These are phyloP conservation scores for Drosophila histrio DNA, from an alignment of 2,888 invertebrate species.

Conservation along the genomic window DNA sequence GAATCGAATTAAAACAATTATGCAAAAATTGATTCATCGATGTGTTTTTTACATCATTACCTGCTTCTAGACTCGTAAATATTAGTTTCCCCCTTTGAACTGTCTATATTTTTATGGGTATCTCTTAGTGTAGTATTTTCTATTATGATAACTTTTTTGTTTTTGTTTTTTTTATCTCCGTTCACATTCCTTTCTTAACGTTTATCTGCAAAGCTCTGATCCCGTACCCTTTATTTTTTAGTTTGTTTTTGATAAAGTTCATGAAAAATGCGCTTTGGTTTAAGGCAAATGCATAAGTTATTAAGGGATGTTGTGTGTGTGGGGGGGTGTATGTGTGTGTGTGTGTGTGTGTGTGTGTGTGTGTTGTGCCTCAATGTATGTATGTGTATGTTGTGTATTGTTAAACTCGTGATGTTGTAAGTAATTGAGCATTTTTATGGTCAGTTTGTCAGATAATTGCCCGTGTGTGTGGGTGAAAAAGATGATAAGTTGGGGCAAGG, in stretches of 20 bases:
- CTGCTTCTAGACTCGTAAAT: too few species aligned
- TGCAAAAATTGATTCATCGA: too few species aligned
- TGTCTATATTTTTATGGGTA: background rate
- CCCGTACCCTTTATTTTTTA: slow-evolving; percentile 9
- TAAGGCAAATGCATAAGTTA: slow-evolving; percentile 4
- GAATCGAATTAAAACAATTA: too few species aligned
- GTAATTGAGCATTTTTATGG: slow-evolving; percentile 72
- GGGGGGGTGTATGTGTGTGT: background rate
- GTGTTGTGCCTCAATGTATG: slow-evolving; percentile 1
- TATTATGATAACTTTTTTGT: background rate
- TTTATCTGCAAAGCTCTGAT: slow-evolving; percentile 27
- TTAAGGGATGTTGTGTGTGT: background rate
- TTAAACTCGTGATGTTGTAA: slow-evolving; percentile 54
- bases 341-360: background rate
- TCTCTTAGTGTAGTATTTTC: background rate
- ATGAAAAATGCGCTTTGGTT: slow-evolving; percentile 38
- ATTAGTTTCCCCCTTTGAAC: too few species aligned
- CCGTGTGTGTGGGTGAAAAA: background rate
- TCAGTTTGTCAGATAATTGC: slow-evolving; percentile 68
- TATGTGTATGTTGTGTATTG: slow-evolving; percentile 31
- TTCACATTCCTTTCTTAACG: slow-evolving; percentile 11
- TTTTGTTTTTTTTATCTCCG: slow-evolving; percentile 4
- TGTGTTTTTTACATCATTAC: too few species aligned
- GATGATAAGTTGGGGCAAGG: background rate
- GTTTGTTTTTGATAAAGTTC: slow-evolving; percentile 36